Evolutionary conservation across 2,113 vertebrate genomes (phyloP), one percentile per base, ranked within the genome.

Genomic region (Podarcis muralis): DNA sequence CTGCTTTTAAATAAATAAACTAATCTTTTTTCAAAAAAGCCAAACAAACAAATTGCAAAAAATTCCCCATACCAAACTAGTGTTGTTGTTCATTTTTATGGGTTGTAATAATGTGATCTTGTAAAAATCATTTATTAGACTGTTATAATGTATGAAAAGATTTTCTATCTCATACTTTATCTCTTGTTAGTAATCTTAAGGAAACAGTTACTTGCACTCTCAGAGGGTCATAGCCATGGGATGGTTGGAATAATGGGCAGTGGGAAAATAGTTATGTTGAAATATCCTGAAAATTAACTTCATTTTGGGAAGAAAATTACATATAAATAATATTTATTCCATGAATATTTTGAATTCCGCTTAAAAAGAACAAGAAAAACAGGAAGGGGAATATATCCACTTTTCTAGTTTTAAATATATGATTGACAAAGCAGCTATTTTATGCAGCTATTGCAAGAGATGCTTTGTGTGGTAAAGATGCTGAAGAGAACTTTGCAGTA

Each of bases 131-230:
- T 75, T 77, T 57, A 16, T 68, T 88, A 84, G 81, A 9, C 80
- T 85, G 78, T 85, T 86, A 80, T 87, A 92, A 91, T 75, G 88
- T 88, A 81, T 81, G 83, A 81, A 76, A 90, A 9, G 84, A 69
- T 87, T 93, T 92, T 93, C 87, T 84, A 27, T 90, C 65, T 89
- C 35, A 13, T 20, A 1, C 11, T 77, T 92, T 83, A 69, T 0
- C 0, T 74, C 85, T 90, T 80, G 48, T 82, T 94, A 80, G 7
- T 85, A 16, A 85, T 88, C 81, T 83, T 90, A 37, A 62, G 81
- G 85, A n/a, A 89, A 78, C 40, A 92, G 82, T 72, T 81, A 1
- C 88, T 53, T 79, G 40, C 1, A 4, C 87, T 92, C 68, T 87
- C 77, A 81, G 53, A 35, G 30, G 53, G 11, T 11, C 25, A 79